Conservation (phyloP, 2,797 vertebrate species). For the Brachymystax lenok region DNA sequence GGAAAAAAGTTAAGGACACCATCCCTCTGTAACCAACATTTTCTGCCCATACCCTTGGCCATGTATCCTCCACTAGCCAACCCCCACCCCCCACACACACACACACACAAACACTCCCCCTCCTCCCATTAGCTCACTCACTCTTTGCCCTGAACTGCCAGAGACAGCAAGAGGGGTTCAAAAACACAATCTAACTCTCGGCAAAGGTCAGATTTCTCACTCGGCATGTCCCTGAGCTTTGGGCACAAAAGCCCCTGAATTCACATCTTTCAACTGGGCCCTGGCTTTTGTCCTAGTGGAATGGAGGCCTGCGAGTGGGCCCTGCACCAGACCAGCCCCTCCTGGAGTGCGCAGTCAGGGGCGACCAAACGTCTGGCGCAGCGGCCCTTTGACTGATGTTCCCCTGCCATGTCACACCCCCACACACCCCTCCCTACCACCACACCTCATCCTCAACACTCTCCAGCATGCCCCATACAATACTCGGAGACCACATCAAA, state of each 20-base stretch:
- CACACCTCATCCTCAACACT: slow-evolving; percentile 73
- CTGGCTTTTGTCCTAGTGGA: slow-evolving; percentile 76
- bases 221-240: slow-evolving; percentile 80
- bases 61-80: slow-evolving; percentile 1
- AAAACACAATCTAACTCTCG: slow-evolving; percentile 80
- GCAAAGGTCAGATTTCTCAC: slow-evolving; percentile 87
- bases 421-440: slow-evolving; percentile 37
- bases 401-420: slow-evolving; percentile 78
- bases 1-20: slow-evolving; percentile 10
- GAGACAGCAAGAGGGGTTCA: slow-evolving; percentile 77
- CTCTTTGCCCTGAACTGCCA: slow-evolving; percentile 71
- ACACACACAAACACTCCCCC: slow-evolving; percentile 18
- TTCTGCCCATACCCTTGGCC: neutral
- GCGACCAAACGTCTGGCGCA: slow-evolving; percentile 79
- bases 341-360: slow-evolving; percentile 81
- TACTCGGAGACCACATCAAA: slow-evolving; percentile 77
- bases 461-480: slow-evolving; percentile 71
- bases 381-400: slow-evolving; percentile 82
- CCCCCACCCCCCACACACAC: slow-evolving; percentile 9
- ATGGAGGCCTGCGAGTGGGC: slow-evolving; percentile 72
- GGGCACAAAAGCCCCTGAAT: slow-evolving; percentile 84
- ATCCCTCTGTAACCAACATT: slow-evolving; percentile 12
- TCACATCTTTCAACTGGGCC: slow-evolving; percentile 84
- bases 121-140: slow-evolving; percentile 57
- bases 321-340: slow-evolving; percentile 81